Conservation (phyloP, 2,888 invertebrate species). For the Oscheius sp. region DNA sequence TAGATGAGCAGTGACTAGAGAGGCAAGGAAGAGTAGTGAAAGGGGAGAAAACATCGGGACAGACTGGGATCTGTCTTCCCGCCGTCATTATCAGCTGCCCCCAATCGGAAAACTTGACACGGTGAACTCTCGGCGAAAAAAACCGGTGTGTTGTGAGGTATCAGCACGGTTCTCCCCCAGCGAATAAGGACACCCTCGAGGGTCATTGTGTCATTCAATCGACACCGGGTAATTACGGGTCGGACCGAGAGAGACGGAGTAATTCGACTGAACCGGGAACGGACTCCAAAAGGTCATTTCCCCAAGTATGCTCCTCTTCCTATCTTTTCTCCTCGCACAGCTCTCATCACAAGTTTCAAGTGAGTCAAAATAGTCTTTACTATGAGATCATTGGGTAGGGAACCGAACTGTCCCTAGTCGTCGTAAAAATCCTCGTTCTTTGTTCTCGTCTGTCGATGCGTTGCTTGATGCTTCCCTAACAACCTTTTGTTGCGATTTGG, state of each 20-base stretch:
- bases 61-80: neutral
- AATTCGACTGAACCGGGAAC: constrained; percentile 8
- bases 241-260: constrained; percentile 4
- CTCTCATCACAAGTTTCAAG: no score
- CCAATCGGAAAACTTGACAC: constrained; percentile 35
- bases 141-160: constrained; percentile 14
- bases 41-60: constrained; percentile 26
- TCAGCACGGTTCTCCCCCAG: neutral
- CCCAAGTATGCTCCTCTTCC: no score
- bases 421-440: no score
- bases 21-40: neutral
- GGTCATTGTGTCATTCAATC: constrained; percentile 3
- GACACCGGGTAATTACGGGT: constrained; percentile 17
- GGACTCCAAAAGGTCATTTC: no score
- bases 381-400: no score
- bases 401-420: no score
- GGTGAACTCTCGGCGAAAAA: constrained; percentile 6
- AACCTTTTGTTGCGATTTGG: no score
- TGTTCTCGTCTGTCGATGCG: no score
- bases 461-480: no score
- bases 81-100: constrained; percentile 28
- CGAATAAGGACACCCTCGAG: constrained; percentile 13
- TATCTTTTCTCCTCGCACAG: no score
- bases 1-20: constrained; percentile 3
- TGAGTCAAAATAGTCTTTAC: no score